A percentile compares a stretch with the other conserved stretches of the same genome.
Conservation (phyloP, 2,113 vertebrate species). For the Mastomys natalensis region DNA sequence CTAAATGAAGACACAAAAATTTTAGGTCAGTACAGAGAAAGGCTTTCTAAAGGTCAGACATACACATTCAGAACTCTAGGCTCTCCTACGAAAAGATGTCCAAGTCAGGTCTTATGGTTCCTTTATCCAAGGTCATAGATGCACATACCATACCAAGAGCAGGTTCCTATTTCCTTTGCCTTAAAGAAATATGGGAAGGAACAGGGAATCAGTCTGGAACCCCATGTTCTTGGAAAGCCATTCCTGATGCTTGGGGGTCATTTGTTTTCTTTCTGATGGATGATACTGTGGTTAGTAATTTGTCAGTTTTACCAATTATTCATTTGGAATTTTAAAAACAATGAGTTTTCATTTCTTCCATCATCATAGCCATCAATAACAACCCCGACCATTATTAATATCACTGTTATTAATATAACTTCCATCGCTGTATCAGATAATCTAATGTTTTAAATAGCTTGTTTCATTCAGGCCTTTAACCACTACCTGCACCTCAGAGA, state of each 20-base stretch:
- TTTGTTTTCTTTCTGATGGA: not conserved
- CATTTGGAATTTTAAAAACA: constrained; percentile 16
- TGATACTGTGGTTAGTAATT: not conserved
- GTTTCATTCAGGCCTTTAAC: not conserved
- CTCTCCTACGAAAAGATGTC: not conserved
- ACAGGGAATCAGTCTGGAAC: not conserved
- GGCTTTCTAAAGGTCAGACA: not conserved
- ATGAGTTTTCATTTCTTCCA: not conserved
- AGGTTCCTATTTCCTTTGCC: not conserved
- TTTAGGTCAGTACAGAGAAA: not conserved
- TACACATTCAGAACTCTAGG: not conserved
- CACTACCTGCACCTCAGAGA: not conserved
- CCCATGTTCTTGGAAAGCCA: not conserved
- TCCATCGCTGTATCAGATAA: not conserved
- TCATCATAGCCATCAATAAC: not conserved
- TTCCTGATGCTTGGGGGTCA: not conserved
- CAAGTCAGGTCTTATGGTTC: not conserved
- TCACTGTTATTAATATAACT: not conserved
- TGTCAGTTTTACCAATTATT: not conserved
- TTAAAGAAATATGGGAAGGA: not conserved
- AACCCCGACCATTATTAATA: not conserved
- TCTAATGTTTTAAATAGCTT: constrained; percentile 30
- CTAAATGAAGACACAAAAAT: not conserved
- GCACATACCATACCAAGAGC: not conserved
- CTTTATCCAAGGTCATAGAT: not conserved